A percentile compares a stretch with the other conserved stretches of the same genome.
Evolutionary conservation across 1,140 invertebrate genomes (phyloP).

Genomic region (Galleria mellonella): DNA sequence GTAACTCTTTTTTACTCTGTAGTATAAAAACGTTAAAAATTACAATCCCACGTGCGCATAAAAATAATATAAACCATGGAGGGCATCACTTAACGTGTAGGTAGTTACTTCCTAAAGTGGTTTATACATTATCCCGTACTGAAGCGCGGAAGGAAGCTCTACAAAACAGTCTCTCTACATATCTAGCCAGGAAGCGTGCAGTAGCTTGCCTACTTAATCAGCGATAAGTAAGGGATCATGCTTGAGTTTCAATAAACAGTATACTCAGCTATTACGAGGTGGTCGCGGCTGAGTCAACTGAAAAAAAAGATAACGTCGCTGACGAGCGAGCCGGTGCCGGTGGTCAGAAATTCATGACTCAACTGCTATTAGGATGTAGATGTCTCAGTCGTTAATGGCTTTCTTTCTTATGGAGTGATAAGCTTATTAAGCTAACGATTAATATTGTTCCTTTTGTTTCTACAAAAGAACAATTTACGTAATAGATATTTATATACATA

Average conservation of each 20-base stretch:
- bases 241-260: conserved; percentile 29
- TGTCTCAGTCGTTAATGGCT: too few species aligned
- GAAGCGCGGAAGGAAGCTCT: conserved; percentile 60
- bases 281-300: conserved; percentile 19
- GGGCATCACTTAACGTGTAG: conserved; percentile 29
- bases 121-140: conserved; percentile 39
- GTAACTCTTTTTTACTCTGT: conserved; percentile 14
- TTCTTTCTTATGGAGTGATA: too few species aligned
- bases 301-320: conserved; percentile 15
- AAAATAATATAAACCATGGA: neutral
- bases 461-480: too few species aligned
- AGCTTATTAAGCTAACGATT: too few species aligned
- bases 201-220: conserved; percentile 36
- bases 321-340: conserved; percentile 4
- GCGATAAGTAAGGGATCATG: conserved; percentile 43
- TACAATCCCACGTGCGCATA: conserved; percentile 10
- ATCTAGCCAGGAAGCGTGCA: conserved; percentile 59
- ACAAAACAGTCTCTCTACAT: conserved; percentile 37
- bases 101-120: conserved; percentile 40
- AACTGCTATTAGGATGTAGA: neutral
- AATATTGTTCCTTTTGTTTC: too few species aligned
- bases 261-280: conserved; percentile 17
- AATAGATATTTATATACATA: too few species aligned
- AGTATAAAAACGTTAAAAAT: conserved; percentile 16
- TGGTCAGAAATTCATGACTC: conserved; percentile 11